Evolutionary conservation across 2,113 vertebrate genomes (phyloP).

Genomic region (Sceloporus undulatus): DNA sequence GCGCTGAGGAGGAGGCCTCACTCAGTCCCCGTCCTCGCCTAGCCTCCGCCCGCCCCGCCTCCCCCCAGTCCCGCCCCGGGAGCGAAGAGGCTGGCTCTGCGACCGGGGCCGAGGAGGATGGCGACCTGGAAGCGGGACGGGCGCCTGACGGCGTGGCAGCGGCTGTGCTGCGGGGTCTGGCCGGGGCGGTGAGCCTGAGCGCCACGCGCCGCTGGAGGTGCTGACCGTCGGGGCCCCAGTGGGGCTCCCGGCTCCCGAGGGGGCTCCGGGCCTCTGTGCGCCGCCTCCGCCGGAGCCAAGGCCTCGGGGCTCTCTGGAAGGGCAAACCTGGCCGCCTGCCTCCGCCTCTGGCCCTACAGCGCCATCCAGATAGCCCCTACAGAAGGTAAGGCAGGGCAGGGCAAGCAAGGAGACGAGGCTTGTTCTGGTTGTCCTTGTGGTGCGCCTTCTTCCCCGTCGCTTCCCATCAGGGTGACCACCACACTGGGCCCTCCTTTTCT

Average conservation of each 20-base stretch:
- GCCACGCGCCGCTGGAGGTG: constrained; percentile 91
- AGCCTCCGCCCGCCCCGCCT: neutral
- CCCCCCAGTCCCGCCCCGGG: neutral
- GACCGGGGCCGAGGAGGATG: neutral
- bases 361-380: constrained; percentile 88
- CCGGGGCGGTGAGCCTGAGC: constrained; percentile 87
- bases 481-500: no score
- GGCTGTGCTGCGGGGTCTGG: constrained; percentile 85
- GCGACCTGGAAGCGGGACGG: constrained; percentile 80
- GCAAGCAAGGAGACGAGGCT: neutral
- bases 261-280: constrained; percentile 61
- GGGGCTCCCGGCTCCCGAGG: constrained; percentile 78
- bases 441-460: no score
- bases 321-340: constrained; percentile 90
- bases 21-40: neutral
- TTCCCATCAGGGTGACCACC: no score
- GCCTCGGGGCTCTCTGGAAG: constrained; percentile 90
- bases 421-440: neutral
- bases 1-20: neutral
- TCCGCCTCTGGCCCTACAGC: constrained; percentile 91
- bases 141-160: constrained; percentile 84
- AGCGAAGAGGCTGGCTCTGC: neutral
- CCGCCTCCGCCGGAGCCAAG: constrained; percentile 81
- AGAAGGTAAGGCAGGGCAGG: constrained; percentile 78
- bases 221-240: constrained; percentile 91